Evolutionary conservation across 2,888 invertebrate genomes (phyloP).

Genomic region (Leuctra nigra): DNA sequence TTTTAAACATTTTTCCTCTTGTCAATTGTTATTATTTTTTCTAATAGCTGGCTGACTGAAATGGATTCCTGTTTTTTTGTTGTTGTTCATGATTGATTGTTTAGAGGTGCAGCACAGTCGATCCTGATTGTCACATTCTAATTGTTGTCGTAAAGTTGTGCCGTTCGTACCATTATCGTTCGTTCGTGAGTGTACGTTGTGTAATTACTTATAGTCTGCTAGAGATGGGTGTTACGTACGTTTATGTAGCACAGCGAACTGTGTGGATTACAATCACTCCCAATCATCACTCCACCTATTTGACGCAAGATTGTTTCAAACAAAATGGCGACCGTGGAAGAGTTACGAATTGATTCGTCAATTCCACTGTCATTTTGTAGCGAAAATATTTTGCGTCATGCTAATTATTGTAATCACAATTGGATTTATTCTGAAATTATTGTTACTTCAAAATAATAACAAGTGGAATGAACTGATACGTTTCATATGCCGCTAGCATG

Average conservation of each 20-base stretch:
- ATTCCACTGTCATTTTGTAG: too few relatives aligned
- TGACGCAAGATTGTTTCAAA: constrained; percentile 1
- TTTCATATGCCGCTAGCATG: not conserved
- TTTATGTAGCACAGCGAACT: not conserved
- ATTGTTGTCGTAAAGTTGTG: constrained; percentile 14
- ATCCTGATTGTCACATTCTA: not conserved
- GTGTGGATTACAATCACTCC: not conserved
- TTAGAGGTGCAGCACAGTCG: constrained; percentile 11
- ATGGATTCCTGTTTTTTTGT: constrained; percentile 14
- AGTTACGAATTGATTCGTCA: not conserved
- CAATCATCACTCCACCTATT: constrained; percentile 1
- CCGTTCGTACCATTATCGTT: constrained; percentile 5
- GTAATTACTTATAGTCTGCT: too few relatives aligned
- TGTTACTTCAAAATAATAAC: not conserved
- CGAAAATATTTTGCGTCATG: constrained; percentile 10
- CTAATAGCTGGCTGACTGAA: not conserved
- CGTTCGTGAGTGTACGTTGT: constrained; percentile 6
- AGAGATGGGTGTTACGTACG: not conserved
- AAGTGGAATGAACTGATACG: not conserved
- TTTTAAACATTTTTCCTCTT: too few relatives aligned
- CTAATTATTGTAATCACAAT: not conserved
- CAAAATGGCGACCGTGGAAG: not conserved
- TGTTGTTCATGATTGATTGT: not conserved
- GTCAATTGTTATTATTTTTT: too few relatives aligned
- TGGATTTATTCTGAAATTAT: not conserved